Base-by-base conservation (phyloP, 2,888 invertebrate genomes). In the Eledona agricola region DNA sequence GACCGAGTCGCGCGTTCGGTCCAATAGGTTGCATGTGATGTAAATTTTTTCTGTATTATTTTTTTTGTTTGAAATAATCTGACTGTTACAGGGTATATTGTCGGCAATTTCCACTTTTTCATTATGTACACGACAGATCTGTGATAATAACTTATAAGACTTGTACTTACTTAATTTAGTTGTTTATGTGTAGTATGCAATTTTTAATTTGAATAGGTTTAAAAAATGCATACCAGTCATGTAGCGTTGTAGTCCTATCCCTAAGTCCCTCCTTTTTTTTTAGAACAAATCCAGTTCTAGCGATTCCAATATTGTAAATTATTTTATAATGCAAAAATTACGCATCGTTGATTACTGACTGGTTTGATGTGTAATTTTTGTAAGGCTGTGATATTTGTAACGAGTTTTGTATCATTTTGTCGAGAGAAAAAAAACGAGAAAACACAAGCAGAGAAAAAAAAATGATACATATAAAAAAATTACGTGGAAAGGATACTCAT, bases 401-500 rank as follows among this genome's bases (percentile, higher is more conserved):
- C 11, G 5, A 28, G 42, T 19, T 38, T 42, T 53, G 53, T 53
- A 53, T 47, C 47, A 53, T 53, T 53, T 45, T 38, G 7, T 5
- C 10, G 31, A 42, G n/a, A 34, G 42, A 51, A 23, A 32, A 40
- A 23, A 29, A 17, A 6, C n/a, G 12, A 45, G 4, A 35, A 26
- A 12, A 35, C 2, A 38, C 29, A 40, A 40, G 32, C 15, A n/a
- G 17, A 26, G 35, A 49, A 22, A 47, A 50, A 19, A 31, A 25
- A 54, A 43, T 54, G 47, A 53, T 53, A 53, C 47, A 49, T 37
- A 46, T 16, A 23, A 32, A 46, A 49, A 40, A 31, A 52, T 54
- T 10, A 25, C 46, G 51, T 38, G 11, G 19, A 46, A 58, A 55
- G 60, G 57, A 59, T 59, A 63, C 63, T 66, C 59, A 65, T 59